Evolutionary conservation across 1,140 invertebrate species (phyloP).

Genomic region (Melitaea cinxia): DNA sequence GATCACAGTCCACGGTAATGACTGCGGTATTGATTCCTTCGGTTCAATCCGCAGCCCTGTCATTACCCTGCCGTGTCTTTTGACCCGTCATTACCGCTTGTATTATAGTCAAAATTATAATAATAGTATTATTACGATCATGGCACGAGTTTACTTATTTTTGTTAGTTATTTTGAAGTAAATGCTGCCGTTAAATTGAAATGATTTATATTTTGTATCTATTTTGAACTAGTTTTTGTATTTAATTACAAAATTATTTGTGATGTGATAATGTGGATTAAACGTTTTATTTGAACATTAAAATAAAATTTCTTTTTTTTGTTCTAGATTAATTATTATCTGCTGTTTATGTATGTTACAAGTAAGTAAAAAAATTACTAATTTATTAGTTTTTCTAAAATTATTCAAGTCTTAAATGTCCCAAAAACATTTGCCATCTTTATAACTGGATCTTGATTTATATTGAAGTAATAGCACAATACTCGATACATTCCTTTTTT

Average conservation of each 20-base stretch:
- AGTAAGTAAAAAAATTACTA: conserved; percentile 32
- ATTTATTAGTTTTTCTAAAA: too few species aligned
- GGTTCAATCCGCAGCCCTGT: conserved; percentile 51
- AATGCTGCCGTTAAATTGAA: conserved; percentile 35
- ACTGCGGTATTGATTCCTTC: conserved; percentile 52
- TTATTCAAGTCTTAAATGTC: too few species aligned
- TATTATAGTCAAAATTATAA: conserved; percentile 21
- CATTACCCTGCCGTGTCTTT: conserved; percentile 69
- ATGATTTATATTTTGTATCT: conserved; percentile 44
- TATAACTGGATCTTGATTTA: too few species aligned
- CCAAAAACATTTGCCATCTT: too few species aligned
- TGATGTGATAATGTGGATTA: too few species aligned
- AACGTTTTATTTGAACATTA: neutral
- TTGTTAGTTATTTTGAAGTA: conserved; percentile 22
- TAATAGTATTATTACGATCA: too few species aligned
- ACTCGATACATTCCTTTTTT: too few species aligned
- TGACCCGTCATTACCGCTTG: conserved; percentile 57
- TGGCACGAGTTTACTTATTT: conserved; percentile 32
- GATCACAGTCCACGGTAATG: conserved; percentile 50
- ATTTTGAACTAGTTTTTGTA: neutral
- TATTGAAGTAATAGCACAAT: too few species aligned
- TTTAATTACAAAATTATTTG: neutral
- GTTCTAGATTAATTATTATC: conserved; percentile 43
- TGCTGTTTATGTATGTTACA: conserved; percentile 39
- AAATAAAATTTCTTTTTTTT: conserved; percentile 20